Evolutionary conservation across 2,888 invertebrate genomes (phyloP).

Genomic region (Lepeophtheirus nordmannii): DNA sequence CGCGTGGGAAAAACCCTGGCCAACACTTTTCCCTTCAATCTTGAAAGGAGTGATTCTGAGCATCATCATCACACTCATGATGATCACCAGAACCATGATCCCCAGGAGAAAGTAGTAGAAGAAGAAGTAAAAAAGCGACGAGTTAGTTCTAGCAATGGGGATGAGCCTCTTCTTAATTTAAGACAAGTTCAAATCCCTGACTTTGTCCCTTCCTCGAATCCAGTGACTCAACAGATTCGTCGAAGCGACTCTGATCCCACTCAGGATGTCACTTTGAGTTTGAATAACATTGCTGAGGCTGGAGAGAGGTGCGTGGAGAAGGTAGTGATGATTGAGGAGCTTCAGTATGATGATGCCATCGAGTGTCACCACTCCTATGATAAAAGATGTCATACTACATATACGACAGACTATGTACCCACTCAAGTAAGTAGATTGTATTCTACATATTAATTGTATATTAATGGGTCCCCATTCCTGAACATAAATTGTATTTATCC

Average conservation of each 20-base stretch:
- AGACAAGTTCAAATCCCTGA: neutral
- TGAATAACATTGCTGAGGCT: neutral
- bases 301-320: neutral
- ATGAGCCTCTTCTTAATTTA: neutral
- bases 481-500: neutral
- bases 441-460: neutral
- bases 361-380: constrained; percentile 20
- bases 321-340: constrained; percentile 14
- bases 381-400: constrained; percentile 12
- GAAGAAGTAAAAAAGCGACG: no score
- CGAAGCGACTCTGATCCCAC: neutral
- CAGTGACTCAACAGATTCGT: no score
- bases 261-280: neutral
- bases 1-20: neutral
- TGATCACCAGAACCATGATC: no score
- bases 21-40: neutral
- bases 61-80: neutral
- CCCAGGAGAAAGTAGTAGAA: neutral
- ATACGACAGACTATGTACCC: constrained; percentile 12
- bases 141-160: neutral
- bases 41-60: neutral
- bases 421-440: constrained; percentile 6
- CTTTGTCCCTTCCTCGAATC: no score
- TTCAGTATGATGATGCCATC: constrained; percentile 11
- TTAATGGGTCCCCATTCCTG: neutral